Base-by-base conservation (phyloP, 2,797 vertebrate genomes). In the Tympanoctomys barrerae region DNA sequence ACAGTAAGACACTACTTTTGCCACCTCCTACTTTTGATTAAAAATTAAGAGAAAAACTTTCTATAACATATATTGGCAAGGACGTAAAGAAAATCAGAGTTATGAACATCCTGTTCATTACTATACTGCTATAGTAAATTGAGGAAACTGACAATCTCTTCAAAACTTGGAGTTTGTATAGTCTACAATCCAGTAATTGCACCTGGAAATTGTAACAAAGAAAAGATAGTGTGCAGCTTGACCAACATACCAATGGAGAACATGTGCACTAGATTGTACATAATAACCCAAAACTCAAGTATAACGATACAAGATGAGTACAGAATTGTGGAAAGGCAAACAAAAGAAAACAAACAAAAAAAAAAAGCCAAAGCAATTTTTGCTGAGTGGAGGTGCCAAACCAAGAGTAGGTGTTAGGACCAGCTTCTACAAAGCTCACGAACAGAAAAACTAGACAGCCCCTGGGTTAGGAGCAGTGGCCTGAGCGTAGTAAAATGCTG, bases 31-130 rank as follows among this genome's bases (percentile, higher is more conserved):
- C 22, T 59, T 75, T 9, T 11, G 31, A 42, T 84, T 66, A 24
- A 85, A 70, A 79, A 87, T 21, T n/a, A 39, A 78, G 24, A 6
- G 42, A 54, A 54, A 68, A 4, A 33, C 6, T 61, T 80, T 6
- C 12, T 61, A 26, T 39, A 16, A 39, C 21, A 36, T 57, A 39
- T 81, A 39, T 8, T 26, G 24, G 0, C 8, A 39, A 87, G 8
- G 5, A 70, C 36, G 7, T 36, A 13, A 42, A 49, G 21, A 31
- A 68, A 68, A 68, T 1, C 12, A 26, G 4, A 57, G 9, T 26
- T 39, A 36, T 7, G 36, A 19, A 28, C 4, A 5, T 36, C 5
- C 13, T n/a, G 14, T 1, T 21, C 16, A 0, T 3, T 71, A 49
- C n/a, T 36, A 54, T n/a, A 49, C 7, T n/a, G 16, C 59, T 83